Percentiles rank a stretch among this genome's conserved stretches.
These are phyloP conservation scores for Borostomias antarcticus DNA, from an alignment of 2,797 vertebrate species.

Conservation along the genomic window DNA sequence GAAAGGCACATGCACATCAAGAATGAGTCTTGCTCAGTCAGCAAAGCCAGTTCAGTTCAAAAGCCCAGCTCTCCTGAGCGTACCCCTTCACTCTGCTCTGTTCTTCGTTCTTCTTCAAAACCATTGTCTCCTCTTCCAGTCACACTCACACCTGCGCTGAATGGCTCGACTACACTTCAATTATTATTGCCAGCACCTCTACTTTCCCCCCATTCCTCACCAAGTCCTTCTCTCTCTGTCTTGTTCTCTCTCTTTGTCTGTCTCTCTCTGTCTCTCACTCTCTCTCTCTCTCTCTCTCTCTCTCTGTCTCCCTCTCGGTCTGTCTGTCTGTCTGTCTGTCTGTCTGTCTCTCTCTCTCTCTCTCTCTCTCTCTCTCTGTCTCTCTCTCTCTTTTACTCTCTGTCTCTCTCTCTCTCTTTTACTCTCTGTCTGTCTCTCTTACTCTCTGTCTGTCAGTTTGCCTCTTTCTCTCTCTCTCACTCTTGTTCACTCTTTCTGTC, in stretches of 20 bases:
- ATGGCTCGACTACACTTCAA: slow-evolving; percentile 11
- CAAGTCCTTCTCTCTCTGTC: too few relatives aligned
- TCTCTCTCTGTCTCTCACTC: neutral
- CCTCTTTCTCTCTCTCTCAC: neutral
- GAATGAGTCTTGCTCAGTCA: neutral
- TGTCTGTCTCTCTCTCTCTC: neutral
- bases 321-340: neutral
- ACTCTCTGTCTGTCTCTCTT: neutral
- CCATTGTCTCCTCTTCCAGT: slow-evolving; percentile 4
- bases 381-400: slow-evolving; percentile 13
- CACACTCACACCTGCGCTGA: slow-evolving; percentile 18
- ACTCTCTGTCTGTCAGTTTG: neutral
- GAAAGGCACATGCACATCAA: too few relatives aligned
- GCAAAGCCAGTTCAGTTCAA: neutral
- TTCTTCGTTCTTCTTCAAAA: slow-evolving; percentile 7
- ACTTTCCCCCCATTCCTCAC: slow-evolving; percentile 1
- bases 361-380: neutral
- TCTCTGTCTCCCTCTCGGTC: too few relatives aligned
- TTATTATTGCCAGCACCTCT: slow-evolving; percentile 15
- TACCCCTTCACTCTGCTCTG: neutral
- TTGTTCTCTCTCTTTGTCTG: slow-evolving; percentile 63
- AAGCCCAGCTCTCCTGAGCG: neutral
- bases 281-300: neutral
- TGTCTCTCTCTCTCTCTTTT: neutral
- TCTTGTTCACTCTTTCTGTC: slow-evolving; percentile 4